Base-by-base conservation (phyloP, 1,140 invertebrate species). In the Dendroctonus valens region DNA sequence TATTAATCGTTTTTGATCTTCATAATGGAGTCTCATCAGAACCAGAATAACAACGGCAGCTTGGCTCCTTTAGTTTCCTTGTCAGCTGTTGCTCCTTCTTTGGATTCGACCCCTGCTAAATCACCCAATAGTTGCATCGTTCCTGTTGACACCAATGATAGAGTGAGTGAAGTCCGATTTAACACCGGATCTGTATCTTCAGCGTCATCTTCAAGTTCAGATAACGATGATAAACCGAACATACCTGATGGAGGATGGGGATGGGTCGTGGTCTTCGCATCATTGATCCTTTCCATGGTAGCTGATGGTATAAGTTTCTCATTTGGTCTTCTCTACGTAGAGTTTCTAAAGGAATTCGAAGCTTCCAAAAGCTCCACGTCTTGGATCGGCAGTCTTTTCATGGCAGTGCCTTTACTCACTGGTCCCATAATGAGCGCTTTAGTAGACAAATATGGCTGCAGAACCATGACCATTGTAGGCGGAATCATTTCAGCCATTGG, bases 291-390 rank as follows among this genome's bases (percentile, higher is more conserved):
- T 46, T 94, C 92, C 37, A 86, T 96, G 79, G 91, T 97, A n/a
- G 92, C 93, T n/a, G 96, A 98, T 78, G 96, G 95, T 0, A 88
- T 97, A 7, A 93, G 92, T 40, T 96, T 96, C 75, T 94, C 93
- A 0, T 96, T 97, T 77, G 95, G 95, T 0, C 79, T 97, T 0
- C 84, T 97, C 11, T 94, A 92, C 72, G 88, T 90, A 0, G 89
- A 96, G 73, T 91, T 98, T 73, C 79, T 94, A n/a, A 82, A 88
- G 5, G 88, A 95, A 73, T 98, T 96, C 76, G 81, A 85, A 7
- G 89, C 89, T 44, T 88, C 86, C 39, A 92, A 92, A 70, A 87
- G 89, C 2, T 89, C 90, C 54, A 96, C 93, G 0, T 87, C 93
- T 0, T 93, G 91, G 89, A 92, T 96, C 51, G 92, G 92, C 0